phyloP scores from a whole-genome alignment of 2,797 vertebrate genomes.

The Argentina silus region DNA sequence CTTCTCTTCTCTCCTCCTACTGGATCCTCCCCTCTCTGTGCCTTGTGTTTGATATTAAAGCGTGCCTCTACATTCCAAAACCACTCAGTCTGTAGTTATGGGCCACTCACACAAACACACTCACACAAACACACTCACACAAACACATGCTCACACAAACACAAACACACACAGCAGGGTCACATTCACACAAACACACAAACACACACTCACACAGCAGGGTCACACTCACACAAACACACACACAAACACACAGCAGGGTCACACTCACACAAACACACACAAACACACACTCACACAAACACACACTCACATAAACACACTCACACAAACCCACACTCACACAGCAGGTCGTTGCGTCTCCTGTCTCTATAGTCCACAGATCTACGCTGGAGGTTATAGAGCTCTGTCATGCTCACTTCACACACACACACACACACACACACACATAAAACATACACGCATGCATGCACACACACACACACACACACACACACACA shows the following conservation, averaged over 20 bases:
- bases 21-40: conserved; percentile 33
- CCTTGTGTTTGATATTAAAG: neutral
- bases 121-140: too few relatives aligned
- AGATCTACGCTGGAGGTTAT: neutral
- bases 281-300: too few relatives aligned
- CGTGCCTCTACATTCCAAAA: neutral
- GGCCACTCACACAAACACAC: neutral
- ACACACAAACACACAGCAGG: conserved; percentile 8
- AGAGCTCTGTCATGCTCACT: neutral
- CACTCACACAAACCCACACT: conserved; percentile 4
- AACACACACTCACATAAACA: conserved; percentile 14
- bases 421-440: neutral
- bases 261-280: conserved; percentile 8
- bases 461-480: too few relatives aligned
- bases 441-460: too few relatives aligned
- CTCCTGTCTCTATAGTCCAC: neutral
- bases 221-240: neutral
- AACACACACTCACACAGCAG: too few relatives aligned
- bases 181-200: too few relatives aligned
- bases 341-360: neutral
- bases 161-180: too few relatives aligned
- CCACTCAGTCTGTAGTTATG: neutral
- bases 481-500: too few relatives aligned
- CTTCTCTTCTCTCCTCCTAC: conserved; percentile 25
- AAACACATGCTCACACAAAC: too few relatives aligned